Percentiles rank a stretch among this genome's conserved stretches.
Evolutionary conservation across 2,888 invertebrate species (phyloP).

Genomic region (Nephrotoma appendiculata): DNA sequence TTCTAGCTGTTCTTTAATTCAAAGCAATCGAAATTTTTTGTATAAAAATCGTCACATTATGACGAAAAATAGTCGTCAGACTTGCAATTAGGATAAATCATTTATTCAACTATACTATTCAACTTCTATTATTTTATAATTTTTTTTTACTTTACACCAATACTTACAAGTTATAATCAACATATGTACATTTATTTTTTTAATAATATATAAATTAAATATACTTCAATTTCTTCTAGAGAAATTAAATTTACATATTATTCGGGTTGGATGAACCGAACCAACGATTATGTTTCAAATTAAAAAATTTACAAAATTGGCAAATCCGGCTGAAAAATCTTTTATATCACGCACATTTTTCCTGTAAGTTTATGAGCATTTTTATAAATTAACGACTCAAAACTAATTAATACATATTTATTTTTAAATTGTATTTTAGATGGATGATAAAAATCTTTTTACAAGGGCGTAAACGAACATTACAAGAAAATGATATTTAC

Average conservation of each 20-base stretch:
- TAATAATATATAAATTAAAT: not conserved
- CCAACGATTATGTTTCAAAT: not conserved
- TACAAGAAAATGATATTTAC: slow-evolving; percentile 41
- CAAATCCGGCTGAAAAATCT: not conserved
- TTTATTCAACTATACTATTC: not conserved
- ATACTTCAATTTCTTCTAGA: not conserved
- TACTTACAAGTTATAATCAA: not conserved
- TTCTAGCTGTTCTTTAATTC: not conserved
- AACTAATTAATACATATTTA: not conserved
- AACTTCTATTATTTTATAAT: not conserved
- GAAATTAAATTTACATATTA: not conserved
- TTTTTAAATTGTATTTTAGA: slow-evolving; percentile 17
- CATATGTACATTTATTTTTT: not conserved
- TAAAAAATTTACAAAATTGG: not conserved
- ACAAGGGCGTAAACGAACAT: slow-evolving; percentile 35
- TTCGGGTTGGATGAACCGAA: not conserved
- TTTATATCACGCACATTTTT: not conserved
- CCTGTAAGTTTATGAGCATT: not conserved
- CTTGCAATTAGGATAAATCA: not conserved
- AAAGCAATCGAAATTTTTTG: not conserved
- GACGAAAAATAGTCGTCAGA: not conserved
- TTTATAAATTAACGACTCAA: not conserved
- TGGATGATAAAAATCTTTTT: slow-evolving; percentile 36
- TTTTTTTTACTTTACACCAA: not conserved
- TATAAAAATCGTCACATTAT: not conserved